Evolutionary conservation across 92 coral and sea anemone species (phyloP).

Genomic region (Galaxea fascicularis): DNA sequence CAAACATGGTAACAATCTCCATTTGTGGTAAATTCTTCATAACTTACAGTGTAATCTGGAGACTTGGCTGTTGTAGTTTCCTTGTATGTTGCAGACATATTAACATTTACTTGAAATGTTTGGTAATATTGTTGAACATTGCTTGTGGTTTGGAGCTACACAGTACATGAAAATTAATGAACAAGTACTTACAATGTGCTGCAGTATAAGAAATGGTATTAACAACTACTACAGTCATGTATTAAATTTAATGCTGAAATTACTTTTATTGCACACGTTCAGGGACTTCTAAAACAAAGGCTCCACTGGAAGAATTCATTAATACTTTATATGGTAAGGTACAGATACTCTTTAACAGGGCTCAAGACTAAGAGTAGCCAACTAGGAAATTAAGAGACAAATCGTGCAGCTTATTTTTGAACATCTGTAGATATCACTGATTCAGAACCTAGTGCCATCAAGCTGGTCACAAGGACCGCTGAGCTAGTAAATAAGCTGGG

Average conservation of each 20-base stretch:
- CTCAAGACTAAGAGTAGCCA: background rate
- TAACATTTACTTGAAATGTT: background rate
- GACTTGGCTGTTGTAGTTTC: background rate
- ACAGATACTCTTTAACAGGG: background rate
- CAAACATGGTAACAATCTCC: background rate
- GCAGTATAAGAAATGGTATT: no score
- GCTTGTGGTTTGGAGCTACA: conserved; percentile 1
- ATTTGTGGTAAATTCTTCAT: background rate
- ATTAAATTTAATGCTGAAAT: background rate
- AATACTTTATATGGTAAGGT: background rate
- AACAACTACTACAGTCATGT: no score
- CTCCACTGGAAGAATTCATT: background rate
- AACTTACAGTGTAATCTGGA: background rate
- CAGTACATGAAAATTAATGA: background rate
- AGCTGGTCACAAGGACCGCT: conserved; percentile 1
- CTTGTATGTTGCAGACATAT: background rate
- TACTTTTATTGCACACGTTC: background rate
- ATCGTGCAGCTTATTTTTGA: conserved; percentile 1
- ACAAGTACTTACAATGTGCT: no score
- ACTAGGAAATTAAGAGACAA: background rate
- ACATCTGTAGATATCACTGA: background rate
- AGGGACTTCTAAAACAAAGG: background rate
- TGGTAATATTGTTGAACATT: background rate
- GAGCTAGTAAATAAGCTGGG: conserved; percentile 1
- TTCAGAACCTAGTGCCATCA: background rate